Conservation (phyloP, 92 coral and sea anemone genomes). For the Epizoanthus ramosus region DNA sequence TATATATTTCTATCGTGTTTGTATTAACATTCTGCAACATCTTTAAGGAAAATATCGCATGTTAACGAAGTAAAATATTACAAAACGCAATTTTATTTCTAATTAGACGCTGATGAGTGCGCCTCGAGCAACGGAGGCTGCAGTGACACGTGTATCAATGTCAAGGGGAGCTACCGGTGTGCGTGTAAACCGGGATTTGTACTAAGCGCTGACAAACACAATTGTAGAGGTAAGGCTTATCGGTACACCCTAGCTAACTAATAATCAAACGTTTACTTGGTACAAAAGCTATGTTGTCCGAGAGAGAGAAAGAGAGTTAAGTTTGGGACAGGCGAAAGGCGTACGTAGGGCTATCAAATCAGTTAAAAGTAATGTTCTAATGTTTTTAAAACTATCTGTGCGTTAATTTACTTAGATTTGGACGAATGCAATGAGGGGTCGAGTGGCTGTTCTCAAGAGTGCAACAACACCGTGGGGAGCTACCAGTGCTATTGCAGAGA, state of each 20-base stretch:
- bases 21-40: background rate
- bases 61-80: background rate
- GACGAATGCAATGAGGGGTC: slow-evolving; percentile 43
- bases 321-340: no score
- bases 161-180: slow-evolving; percentile 32
- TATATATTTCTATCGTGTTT: no score
- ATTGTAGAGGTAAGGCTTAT: slow-evolving; percentile 11
- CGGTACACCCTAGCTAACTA: background rate
- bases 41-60: background rate
- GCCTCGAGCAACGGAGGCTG: slow-evolving; percentile 16
- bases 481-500: slow-evolving; percentile 4
- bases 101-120: slow-evolving; percentile 46
- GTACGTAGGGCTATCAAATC: no score
- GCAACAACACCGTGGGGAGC: slow-evolving; percentile 17
- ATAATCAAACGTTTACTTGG: background rate
- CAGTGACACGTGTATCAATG: slow-evolving; percentile 11
- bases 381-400: no score
- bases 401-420: slow-evolving; percentile 29
- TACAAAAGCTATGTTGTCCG: no score
- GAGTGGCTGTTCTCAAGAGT: slow-evolving; percentile 32
- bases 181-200: slow-evolving; percentile 4
- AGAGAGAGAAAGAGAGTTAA: no score
- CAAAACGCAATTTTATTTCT: background rate
- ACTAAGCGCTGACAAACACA: background rate
- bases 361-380: no score